phyloP scores from a whole-genome alignment of 2,888 invertebrate species.

The Meta bourneti region DNA sequence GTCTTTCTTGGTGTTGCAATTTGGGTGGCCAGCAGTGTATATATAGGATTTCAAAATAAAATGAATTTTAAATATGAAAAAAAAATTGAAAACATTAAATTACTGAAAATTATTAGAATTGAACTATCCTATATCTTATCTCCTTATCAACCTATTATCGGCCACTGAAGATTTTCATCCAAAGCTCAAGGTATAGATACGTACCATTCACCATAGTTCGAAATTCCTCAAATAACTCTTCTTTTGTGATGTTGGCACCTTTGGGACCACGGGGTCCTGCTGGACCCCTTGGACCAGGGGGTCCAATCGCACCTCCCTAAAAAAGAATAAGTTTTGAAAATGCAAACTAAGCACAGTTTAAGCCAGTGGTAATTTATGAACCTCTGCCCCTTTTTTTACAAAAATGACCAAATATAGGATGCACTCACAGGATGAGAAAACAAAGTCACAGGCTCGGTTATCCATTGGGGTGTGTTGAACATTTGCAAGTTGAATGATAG shows the following conservation, averaged over 20 bases:
- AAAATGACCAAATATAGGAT: not conserved
- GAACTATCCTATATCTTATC: no score
- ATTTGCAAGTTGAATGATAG: not conserved
- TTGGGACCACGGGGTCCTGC: constrained; percentile 80
- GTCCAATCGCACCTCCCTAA: constrained; percentile 79
- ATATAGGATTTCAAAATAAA: no score
- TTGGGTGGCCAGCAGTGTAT: no score
- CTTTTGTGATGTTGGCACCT: constrained; percentile 79
- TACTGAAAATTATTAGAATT: no score
- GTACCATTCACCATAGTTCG: constrained; percentile 79
- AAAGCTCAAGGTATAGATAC: not conserved
- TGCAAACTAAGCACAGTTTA: not conserved
- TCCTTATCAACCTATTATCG: not conserved
- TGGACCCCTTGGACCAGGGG: constrained; percentile 80
- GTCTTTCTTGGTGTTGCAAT: no score
- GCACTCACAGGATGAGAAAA: not conserved
- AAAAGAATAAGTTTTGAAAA: constrained; percentile 40
- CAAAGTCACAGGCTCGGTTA: not conserved
- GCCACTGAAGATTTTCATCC: not conserved
- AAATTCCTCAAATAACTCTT: constrained; percentile 79
- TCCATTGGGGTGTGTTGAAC: not conserved
- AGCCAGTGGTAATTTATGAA: not conserved
- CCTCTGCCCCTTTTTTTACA: not conserved
- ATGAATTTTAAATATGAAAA: no score
- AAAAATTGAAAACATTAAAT: no score